Evolutionary conservation across 2,113 vertebrate genomes (phyloP).

Genomic region (Connochaetes taurinus): DNA sequence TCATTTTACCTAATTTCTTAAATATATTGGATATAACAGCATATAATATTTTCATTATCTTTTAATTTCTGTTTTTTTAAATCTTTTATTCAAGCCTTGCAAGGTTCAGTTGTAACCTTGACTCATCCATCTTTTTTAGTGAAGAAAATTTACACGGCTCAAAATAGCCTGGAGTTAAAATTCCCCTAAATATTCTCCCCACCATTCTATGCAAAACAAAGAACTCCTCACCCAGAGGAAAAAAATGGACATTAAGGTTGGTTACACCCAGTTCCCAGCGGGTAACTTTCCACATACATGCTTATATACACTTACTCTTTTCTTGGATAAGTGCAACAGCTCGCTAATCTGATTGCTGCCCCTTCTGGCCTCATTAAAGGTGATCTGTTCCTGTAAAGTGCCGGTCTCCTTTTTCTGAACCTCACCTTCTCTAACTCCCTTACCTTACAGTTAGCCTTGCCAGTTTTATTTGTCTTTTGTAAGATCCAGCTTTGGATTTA

Average conservation of each 20-base stretch:
- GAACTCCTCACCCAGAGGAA: not conserved
- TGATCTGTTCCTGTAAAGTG: not conserved
- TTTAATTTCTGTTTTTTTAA: not conserved
- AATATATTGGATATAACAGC: not conserved
- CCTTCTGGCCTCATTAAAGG: not conserved
- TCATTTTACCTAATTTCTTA: not conserved
- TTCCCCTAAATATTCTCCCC: not conserved
- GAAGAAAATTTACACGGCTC: not conserved
- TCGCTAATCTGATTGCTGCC: not conserved
- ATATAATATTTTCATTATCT: not conserved
- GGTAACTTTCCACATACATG: not conserved
- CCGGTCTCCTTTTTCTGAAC: not conserved
- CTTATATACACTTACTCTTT: not conserved
- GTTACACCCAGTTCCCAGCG: not conserved
- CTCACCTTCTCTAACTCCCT: not conserved
- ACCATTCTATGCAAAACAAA: not conserved
- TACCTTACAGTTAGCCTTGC: not conserved
- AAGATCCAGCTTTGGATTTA: not conserved
- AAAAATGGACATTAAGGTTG: not conserved
- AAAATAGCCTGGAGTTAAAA: not conserved
- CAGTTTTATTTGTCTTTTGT: not conserved
- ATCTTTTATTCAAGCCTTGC: not conserved
- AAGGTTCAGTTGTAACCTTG: not conserved
- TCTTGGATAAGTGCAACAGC: not conserved
- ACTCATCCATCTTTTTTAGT: not conserved